These are phyloP conservation scores for Syncerus caffer DNA, from an alignment of 2,797 vertebrate species.

Conservation along the genomic window DNA sequence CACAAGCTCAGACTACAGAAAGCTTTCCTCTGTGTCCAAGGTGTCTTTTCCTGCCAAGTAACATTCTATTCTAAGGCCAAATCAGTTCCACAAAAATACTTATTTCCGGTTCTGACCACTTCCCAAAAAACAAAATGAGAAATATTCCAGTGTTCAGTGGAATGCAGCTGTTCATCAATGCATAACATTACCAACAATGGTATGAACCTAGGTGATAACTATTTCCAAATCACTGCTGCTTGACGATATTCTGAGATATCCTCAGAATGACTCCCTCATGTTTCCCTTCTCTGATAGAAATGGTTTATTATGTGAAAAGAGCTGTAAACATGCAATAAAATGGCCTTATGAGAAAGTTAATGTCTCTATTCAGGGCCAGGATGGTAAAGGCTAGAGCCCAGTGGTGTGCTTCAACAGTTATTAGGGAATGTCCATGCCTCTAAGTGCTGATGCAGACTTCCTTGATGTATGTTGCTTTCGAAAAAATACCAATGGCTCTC, in stretches of 20 bases:
- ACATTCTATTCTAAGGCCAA: background rate
- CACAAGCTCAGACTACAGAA: background rate
- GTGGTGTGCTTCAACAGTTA: background rate
- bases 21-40: background rate
- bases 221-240: background rate
- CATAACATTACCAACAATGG: background rate
- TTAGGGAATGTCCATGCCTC: background rate
- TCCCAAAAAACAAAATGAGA: slow-evolving; percentile 17
- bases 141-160: background rate
- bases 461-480: background rate
- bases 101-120: background rate
- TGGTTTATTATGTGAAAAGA: slow-evolving; percentile 28
- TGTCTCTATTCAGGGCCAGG: background rate
- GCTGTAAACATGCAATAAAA: slow-evolving; percentile 7
- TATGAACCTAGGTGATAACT: background rate
- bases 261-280: background rate
- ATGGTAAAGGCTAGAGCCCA: background rate
- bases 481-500: background rate
- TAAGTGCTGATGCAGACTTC: background rate
- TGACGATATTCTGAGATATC: background rate
- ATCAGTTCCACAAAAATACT: background rate
- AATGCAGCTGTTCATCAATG: background rate
- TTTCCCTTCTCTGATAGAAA: slow-evolving; percentile 25
- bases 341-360: slow-evolving; percentile 2
- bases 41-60: background rate